These are phyloP conservation scores for Allygus modestus DNA, from an alignment of 2,888 invertebrate genomes.

Conservation along the genomic window DNA sequence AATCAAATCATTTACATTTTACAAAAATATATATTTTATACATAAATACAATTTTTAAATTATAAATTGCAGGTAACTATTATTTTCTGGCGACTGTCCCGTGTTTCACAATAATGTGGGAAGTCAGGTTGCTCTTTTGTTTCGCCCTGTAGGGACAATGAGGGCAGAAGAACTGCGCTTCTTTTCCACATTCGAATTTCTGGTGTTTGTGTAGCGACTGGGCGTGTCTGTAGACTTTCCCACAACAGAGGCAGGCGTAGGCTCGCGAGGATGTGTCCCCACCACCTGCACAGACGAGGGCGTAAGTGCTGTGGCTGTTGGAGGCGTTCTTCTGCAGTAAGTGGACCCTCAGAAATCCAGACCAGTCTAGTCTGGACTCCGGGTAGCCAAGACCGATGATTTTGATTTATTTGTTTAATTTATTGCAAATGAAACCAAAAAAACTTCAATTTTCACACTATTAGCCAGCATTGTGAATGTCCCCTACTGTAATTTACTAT, in stretches of 20 bases:
- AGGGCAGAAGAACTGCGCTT: conserved; percentile 75
- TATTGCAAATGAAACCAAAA: too few species aligned
- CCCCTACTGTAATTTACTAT: too few species aligned
- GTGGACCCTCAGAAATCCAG: too few species aligned
- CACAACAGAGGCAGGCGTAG: conserved; percentile 54
- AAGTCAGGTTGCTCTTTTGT: conserved; percentile 73
- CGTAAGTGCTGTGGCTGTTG: neutral
- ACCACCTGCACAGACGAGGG: neutral
- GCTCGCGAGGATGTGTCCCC: neutral
- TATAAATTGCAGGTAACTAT: neutral
- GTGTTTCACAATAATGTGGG: conserved; percentile 63
- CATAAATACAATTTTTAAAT: neutral
- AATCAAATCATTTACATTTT: neutral
- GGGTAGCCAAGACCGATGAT: too few species aligned
- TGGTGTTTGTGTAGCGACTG: conserved; percentile 67
- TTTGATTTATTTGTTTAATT: too few species aligned
- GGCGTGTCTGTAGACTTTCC: conserved; percentile 64
- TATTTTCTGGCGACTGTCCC: neutral
- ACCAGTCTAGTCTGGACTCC: too few species aligned
- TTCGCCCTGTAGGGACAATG: conserved; percentile 74
- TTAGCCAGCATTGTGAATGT: too few species aligned
- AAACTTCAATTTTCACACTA: too few species aligned
- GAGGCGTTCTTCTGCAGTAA: too few species aligned
- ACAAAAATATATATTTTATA: neutral
- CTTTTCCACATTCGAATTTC: conserved; percentile 75